Base-by-base conservation (phyloP, 2,797 vertebrate species). In the Todus mexicanus region DNA sequence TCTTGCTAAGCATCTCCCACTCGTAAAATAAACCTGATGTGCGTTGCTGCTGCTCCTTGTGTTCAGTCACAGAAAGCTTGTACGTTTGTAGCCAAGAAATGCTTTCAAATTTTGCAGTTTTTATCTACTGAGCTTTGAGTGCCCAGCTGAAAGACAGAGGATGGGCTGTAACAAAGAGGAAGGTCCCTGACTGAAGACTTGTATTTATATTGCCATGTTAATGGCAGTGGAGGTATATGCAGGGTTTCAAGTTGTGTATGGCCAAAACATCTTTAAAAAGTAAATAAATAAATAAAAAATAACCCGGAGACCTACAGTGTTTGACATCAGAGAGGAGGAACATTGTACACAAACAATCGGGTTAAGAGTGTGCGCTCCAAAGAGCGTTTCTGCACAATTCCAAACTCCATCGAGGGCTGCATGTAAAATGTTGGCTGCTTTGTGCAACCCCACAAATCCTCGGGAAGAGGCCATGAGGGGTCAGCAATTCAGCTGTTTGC, bases 401-500 rank as follows among this genome's bases (percentile, higher is more conserved):
- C 92, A 76, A 80, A 23, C 89, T 78, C 89, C 87, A 60, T 85
- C 79, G 4, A 89, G 92, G 92, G 75, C 94, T 78, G 94, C 93
- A 78, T 94, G 90, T 91, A 70, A 96, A 95, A 95, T 73, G 87
- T 93, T 96, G 95, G 89, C 94, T 78, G 9, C 95, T 95, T 94
- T 96, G 96, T 96, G 93, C 93, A 95, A 93, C 87, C 73, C 79
- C 92, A 70, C 92, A 95, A 92, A 96, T 94, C 95, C 94, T 73
- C 82, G 95, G 94, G 96, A 91, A 96, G 60, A 94, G 96, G 96
- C 94, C 95, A 76, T 18, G 15, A 35, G 17, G 84, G 94, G 96
- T 96, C 94, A 96, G 93, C 64, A 87, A 91, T 86, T 95, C 96
- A 94, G 96, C 95, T 96, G 94, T 94, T 95, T 94, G 94, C 64